Evolutionary conservation across 2,888 invertebrate genomes (phyloP).

Genomic region (Suillia variegata): DNA sequence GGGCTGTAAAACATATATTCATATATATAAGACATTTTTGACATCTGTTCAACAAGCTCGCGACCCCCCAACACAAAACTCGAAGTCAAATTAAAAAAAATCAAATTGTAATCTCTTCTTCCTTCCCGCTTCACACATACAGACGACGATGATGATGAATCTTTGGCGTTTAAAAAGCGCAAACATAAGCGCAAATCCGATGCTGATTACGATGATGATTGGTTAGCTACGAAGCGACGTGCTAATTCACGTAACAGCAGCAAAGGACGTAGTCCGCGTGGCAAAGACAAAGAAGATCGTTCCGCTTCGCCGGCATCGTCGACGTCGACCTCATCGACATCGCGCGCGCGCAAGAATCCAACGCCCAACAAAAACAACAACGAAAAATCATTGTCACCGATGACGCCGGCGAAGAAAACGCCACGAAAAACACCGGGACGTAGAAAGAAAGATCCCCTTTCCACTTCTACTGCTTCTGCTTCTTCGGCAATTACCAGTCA

Average conservation of each 20-base stretch:
- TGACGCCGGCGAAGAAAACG: slow-evolving; percentile 23
- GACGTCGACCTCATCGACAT: slow-evolving; percentile 50
- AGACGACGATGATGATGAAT: slow-evolving; percentile 51
- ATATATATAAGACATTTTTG: too few species aligned
- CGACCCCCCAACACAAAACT: too few species aligned
- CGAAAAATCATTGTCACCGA: too few species aligned
- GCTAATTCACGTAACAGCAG: slow-evolving; percentile 49
- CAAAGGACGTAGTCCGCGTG: slow-evolving; percentile 53
- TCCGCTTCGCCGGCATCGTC: slow-evolving; percentile 56
- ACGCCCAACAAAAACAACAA: slow-evolving; percentile 24
- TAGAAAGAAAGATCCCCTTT: slow-evolving; percentile 48
- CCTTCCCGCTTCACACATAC: too few species aligned
- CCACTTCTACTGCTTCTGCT: not conserved
- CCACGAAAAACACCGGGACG: slow-evolving; percentile 52
- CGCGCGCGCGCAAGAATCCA: slow-evolving; percentile 19
- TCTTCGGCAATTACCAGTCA: not conserved
- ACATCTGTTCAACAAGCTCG: too few species aligned
- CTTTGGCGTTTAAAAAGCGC: slow-evolving; percentile 56
- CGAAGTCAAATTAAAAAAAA: too few species aligned
- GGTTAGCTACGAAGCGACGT: slow-evolving; percentile 54
- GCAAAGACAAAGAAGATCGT: slow-evolving; percentile 57
- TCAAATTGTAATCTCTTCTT: slow-evolving; percentile 9
- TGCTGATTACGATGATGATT: slow-evolving; percentile 61
- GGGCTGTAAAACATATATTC: too few species aligned
- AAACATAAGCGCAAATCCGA: slow-evolving; percentile 56